Percentiles rank a stretch among this genome's conserved stretches.
Conservation (phyloP, 2,888 invertebrate genomes). For the Dynastes hyllus region DNA sequence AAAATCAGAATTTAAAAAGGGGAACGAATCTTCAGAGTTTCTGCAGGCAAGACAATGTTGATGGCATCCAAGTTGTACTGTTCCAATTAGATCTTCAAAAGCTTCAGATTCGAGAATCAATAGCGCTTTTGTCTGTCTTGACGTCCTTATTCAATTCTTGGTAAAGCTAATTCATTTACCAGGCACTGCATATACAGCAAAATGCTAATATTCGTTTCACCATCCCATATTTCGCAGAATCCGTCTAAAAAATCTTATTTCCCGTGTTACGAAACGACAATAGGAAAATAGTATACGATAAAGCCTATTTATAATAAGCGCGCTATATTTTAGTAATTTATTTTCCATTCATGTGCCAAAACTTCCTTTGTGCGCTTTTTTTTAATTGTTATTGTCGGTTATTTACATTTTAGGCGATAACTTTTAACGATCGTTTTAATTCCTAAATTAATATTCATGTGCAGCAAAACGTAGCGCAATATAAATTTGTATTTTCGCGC, state of each 20-base stretch:
- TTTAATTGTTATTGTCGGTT: slow-evolving; percentile 36
- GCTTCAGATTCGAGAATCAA: no score
- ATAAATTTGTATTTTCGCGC: slow-evolving; percentile 13
- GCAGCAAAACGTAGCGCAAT: not conserved
- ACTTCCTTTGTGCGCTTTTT: slow-evolving; percentile 29
- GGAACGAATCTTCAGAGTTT: no score
- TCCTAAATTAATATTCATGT: slow-evolving; percentile 12
- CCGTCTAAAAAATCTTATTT: not conserved
- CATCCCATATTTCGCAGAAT: not conserved
- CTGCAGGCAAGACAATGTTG: no score
- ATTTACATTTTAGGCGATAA: slow-evolving; percentile 46
- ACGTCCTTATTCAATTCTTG: no score
- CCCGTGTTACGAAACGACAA: not conserved
- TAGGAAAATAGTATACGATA: not conserved
- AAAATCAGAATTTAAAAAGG: no score
- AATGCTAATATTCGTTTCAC: no score
- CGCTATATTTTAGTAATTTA: slow-evolving; percentile 32
- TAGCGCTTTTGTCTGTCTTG: no score
- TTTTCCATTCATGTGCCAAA: slow-evolving; percentile 44
- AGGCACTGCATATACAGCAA: no score
- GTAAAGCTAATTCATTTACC: no score
- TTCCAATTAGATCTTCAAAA: no score
- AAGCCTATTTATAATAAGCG: not conserved
- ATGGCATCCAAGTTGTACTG: no score
- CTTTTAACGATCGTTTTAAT: slow-evolving; percentile 37